These are phyloP conservation scores for Gobio occitaniae DNA, from an alignment of 2,797 vertebrate species.

Conservation along the genomic window DNA sequence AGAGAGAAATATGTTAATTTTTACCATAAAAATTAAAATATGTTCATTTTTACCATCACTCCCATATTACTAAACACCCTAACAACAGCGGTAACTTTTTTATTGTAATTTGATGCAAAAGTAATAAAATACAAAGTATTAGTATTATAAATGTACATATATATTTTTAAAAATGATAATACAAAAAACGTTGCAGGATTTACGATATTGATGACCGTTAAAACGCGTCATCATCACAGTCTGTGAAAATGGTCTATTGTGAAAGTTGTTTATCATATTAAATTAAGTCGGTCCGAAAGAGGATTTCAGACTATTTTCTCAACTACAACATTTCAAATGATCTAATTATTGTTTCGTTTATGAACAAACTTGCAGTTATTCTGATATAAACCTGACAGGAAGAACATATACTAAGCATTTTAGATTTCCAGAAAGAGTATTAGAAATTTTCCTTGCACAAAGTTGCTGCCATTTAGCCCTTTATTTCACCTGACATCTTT, in stretches of 20 bases:
- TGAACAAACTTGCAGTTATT: neutral
- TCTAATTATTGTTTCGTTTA: neutral
- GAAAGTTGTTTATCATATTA: neutral
- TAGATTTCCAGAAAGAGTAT: neutral
- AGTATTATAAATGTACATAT: no score
- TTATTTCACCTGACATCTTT: neutral
- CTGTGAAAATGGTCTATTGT: neutral
- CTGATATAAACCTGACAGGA: neutral
- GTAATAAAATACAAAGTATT: no score
- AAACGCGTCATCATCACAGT: no score
- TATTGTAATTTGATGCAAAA: no score
- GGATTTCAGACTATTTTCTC: neutral
- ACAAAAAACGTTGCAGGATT: no score
- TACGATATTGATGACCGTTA: no score
- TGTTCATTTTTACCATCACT: no score
- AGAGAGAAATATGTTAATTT: no score
- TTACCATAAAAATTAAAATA: no score
- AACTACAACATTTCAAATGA: neutral
- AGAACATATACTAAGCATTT: neutral
- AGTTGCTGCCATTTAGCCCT: neutral
- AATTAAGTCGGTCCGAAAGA: neutral
- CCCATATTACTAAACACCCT: no score
- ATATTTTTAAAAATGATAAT: no score
- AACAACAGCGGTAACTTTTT: no score
- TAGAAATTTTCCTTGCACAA: neutral